A percentile compares a stretch with the other conserved stretches of the same genome.
Evolutionary conservation across 2,888 invertebrate genomes (phyloP).

Genomic region (Scaptomyza caliginosa): DNA sequence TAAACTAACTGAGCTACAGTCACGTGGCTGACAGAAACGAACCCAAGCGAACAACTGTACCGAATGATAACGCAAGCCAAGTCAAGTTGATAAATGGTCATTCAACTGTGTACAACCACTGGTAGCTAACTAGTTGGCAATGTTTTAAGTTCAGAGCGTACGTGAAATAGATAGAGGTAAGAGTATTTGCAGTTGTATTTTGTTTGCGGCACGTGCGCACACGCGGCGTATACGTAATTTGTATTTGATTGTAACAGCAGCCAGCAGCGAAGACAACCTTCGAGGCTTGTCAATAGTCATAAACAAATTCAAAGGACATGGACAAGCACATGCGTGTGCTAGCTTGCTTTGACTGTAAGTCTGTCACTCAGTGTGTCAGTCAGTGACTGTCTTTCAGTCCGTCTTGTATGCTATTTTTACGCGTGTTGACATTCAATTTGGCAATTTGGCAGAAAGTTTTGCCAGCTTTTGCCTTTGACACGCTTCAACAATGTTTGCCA

Average conservation of each 20-base stretch:
- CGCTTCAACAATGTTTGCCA: slow-evolving; percentile 56
- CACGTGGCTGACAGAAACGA: slow-evolving; percentile 15
- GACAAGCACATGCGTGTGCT: slow-evolving; percentile 54
- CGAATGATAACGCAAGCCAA: slow-evolving; percentile 18
- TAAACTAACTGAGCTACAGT: slow-evolving; percentile 13
- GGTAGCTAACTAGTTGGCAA: slow-evolving; percentile 7
- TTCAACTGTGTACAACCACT: neutral
- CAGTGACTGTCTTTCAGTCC: slow-evolving; percentile 1
- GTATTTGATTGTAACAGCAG: slow-evolving; percentile 64
- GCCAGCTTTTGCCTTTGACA: slow-evolving; percentile 56
- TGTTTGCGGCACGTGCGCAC: slow-evolving; percentile 60
- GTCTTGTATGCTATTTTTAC: slow-evolving; percentile 67
- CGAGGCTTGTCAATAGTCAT: slow-evolving; percentile 67
- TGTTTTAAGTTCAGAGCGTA: slow-evolving; percentile 27
- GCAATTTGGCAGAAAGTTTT: slow-evolving; percentile 74
- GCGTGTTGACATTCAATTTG: slow-evolving; percentile 81
- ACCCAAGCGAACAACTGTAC: slow-evolving; percentile 1
- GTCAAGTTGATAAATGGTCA: slow-evolving; percentile 28
- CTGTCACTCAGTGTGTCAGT: neutral
- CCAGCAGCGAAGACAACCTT: slow-evolving; percentile 33
- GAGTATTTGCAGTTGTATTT: slow-evolving; percentile 10
- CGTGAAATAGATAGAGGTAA: neutral
- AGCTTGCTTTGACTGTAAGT: slow-evolving; percentile 6
- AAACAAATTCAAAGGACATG: slow-evolving; percentile 71
- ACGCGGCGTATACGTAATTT: slow-evolving; percentile 68